Conservation (phyloP, 2,797 vertebrate species). For the Gymnoscopelus braueri region DNA sequence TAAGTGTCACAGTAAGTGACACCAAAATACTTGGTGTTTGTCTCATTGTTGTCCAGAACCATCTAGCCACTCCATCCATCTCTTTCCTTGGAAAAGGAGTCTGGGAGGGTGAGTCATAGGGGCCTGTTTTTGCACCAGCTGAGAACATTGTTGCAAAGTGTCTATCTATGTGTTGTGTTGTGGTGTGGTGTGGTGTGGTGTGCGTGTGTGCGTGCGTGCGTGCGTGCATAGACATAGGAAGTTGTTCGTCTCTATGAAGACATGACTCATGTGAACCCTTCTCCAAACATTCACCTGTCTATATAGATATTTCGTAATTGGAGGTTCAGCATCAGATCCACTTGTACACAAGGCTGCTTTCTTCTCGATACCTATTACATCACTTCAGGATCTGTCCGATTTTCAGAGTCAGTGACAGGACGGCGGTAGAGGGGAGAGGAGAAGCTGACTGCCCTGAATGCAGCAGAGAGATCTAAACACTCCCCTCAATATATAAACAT, state of each 20-base stretch:
- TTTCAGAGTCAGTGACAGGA: constrained; percentile 22
- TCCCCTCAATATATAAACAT: constrained; percentile 75
- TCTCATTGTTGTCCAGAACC: constrained; percentile 33
- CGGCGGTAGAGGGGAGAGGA: constrained; percentile 4
- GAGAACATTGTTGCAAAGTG: not conserved
- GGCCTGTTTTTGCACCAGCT: constrained; percentile 18
- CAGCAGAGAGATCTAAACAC: constrained; percentile 62
- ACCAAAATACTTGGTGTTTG: constrained; percentile 29
- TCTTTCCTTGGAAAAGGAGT: constrained; percentile 21
- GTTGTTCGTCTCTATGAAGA: constrained; percentile 12
- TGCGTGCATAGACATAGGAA: constrained; percentile 3
- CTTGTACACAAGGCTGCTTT: not conserved
- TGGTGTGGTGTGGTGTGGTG: no score
- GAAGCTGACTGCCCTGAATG: constrained; percentile 51
- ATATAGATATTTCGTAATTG: not conserved
- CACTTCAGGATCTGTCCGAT: constrained; percentile 19
- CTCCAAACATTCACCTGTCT: not conserved
- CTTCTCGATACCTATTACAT: not conserved
- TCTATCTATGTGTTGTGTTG: constrained; percentile 5
- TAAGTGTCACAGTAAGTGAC: not conserved
- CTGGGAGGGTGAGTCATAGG: constrained; percentile 52
- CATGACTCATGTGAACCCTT: not conserved
- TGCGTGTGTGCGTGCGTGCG: no score
- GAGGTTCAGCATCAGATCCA: not conserved
- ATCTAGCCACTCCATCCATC: constrained; percentile 21